A percentile compares a stretch with the other conserved stretches of the same genome.
phyloP scores from a whole-genome alignment of 2,113 vertebrate genomes.

The Crocuta crocuta region DNA sequence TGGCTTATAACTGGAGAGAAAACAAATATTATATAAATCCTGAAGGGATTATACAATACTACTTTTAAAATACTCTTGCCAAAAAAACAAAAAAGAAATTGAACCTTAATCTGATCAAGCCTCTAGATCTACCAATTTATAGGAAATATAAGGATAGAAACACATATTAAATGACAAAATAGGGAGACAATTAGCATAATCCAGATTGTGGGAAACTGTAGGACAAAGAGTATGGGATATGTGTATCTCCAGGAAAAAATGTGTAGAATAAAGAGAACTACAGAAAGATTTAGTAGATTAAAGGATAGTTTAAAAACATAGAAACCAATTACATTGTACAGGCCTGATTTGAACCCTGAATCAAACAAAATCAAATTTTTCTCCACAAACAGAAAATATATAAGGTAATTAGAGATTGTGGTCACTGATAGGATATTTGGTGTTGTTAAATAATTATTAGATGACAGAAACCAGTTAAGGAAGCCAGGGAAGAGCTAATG shows the following conservation, averaged over 20 bases:
- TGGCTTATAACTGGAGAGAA: constrained; percentile 46
- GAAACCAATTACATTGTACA: background rate
- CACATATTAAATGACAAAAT: constrained; percentile 11
- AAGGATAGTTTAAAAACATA: background rate
- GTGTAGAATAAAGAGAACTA: background rate
- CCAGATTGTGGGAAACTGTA: background rate
- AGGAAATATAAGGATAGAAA: constrained; percentile 17
- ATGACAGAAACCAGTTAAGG: background rate
- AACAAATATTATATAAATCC: background rate
- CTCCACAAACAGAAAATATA: background rate
- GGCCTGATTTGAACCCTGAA: background rate
- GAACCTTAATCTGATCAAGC: background rate
- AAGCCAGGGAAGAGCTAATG: background rate
- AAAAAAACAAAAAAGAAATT: background rate
- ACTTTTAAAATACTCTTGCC: background rate
- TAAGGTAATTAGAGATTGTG: background rate
- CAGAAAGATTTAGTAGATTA: constrained; percentile 21
- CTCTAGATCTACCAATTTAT: background rate
- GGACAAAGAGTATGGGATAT: background rate
- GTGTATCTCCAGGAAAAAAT: background rate
- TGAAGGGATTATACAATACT: background rate
- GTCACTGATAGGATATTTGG: background rate
- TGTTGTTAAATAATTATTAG: background rate
- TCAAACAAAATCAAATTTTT: background rate
- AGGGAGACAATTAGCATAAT: constrained; percentile 45